These are phyloP conservation scores for human (Homo sapiens) DNA, from an alignment of 2,113 vertebrate species.

Conservation along the genomic window DNA sequence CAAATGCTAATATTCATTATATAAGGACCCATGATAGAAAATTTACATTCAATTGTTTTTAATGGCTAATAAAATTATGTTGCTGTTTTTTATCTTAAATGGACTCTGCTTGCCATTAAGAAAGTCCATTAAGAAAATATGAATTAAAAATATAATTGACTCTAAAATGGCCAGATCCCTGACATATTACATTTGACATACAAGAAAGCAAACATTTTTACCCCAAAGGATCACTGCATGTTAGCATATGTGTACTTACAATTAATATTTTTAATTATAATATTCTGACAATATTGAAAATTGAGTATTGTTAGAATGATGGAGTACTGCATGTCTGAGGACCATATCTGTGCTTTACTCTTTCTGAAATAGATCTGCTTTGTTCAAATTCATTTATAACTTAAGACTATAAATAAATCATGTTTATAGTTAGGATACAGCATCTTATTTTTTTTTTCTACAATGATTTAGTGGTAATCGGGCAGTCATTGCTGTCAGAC, in stretches of 20 bases:
- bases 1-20: constrained; percentile 17
- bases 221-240: not conserved
- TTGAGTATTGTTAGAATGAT: not conserved
- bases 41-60: constrained; percentile 10
- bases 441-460: not conserved
- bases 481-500: not conserved
- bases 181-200: not conserved
- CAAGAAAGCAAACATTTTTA: not conserved
- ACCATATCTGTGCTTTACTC: not conserved
- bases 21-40: not conserved
- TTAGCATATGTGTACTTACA: not conserved
- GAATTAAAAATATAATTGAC: not conserved
- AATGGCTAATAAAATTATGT: constrained; percentile 17
- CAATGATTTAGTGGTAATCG: not conserved
- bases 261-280: not conserved
- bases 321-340: not conserved
- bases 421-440: not conserved
- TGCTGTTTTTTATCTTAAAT: not conserved
- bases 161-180: not conserved
- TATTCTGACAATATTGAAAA: not conserved
- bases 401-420: not conserved
- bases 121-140: not conserved
- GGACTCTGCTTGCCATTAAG: not conserved
- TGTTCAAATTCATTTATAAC: not conserved
- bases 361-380: not conserved